Conservation (phyloP, 2,888 invertebrate species). For the Mythimna pallens region DNA sequence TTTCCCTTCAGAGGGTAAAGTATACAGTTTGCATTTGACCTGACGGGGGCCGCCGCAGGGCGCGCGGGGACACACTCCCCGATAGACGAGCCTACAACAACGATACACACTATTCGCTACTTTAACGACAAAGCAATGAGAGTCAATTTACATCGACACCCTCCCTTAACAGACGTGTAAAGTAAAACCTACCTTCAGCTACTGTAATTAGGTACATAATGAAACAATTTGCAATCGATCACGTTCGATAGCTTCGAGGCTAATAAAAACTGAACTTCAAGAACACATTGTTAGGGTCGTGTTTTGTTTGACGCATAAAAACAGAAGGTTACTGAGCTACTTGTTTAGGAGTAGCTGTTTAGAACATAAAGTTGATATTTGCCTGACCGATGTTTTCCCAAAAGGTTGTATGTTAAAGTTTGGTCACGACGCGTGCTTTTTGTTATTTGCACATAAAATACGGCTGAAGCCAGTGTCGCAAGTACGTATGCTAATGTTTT, state of each 20-base stretch:
- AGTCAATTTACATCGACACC: slow-evolving; percentile 71
- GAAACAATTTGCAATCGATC: slow-evolving; percentile 82
- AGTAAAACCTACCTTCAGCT: slow-evolving; percentile 79
- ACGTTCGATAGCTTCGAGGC: slow-evolving; percentile 63
- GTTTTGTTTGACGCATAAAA: slow-evolving; percentile 54
- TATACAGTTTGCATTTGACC: slow-evolving; percentile 80
- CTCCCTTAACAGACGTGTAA: slow-evolving; percentile 50
- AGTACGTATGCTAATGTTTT: slow-evolving; percentile 81
- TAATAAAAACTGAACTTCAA: slow-evolving; percentile 70
- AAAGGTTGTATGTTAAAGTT: slow-evolving; percentile 66
- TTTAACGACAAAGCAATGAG: slow-evolving; percentile 69
- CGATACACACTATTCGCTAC: slow-evolving; percentile 65
- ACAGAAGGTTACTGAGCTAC: slow-evolving; percentile 60
- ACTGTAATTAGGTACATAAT: slow-evolving; percentile 81
- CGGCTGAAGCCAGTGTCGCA: slow-evolving; percentile 68
- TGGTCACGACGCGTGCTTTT: slow-evolving; percentile 70
- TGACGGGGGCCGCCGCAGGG: slow-evolving; percentile 68
- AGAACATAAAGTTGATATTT: slow-evolving; percentile 74
- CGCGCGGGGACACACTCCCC: slow-evolving; percentile 60
- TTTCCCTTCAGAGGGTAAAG: slow-evolving; percentile 71
- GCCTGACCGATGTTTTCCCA: slow-evolving; percentile 66
- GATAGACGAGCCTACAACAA: slow-evolving; percentile 43
- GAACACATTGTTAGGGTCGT: slow-evolving; percentile 60
- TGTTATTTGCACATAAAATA: slow-evolving; percentile 79
- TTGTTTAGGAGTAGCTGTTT: slow-evolving; percentile 64